phyloP scores from a whole-genome alignment of 64 coral and sea anemone genomes.

The Actinia tenebrosa region DNA sequence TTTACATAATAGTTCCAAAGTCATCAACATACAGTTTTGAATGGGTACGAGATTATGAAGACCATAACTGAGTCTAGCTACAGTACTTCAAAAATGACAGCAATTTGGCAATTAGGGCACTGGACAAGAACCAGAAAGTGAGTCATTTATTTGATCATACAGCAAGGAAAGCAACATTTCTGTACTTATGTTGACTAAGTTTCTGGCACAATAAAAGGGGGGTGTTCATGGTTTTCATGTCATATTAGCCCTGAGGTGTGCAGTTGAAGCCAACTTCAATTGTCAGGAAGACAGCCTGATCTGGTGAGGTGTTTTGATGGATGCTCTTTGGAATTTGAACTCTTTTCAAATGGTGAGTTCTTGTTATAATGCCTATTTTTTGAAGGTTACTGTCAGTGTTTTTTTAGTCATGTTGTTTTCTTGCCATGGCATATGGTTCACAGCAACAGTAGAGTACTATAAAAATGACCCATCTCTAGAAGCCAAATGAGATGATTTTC shows the following conservation, averaged over 20 bases:
- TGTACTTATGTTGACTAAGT: neutral
- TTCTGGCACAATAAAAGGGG: slow-evolving; percentile 1
- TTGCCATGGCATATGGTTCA: neutral
- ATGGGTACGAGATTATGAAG: too few species aligned
- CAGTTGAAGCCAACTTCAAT: neutral
- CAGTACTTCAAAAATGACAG: neutral
- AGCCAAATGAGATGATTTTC: too few species aligned
- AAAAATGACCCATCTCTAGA: neutral
- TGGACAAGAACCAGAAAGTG: slow-evolving; percentile 4
- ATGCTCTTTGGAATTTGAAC: slow-evolving; percentile 21
- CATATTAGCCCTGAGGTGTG: neutral
- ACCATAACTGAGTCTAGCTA: too few species aligned
- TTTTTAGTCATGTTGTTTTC: neutral
- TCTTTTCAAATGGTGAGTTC: slow-evolving; percentile 28
- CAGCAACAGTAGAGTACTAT: neutral
- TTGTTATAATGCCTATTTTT: slow-evolving; percentile 5
- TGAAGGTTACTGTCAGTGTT: slow-evolving; percentile 16
- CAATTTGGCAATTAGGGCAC: neutral
- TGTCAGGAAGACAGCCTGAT: neutral
- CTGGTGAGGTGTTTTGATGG: slow-evolving; percentile 4
- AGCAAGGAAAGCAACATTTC: neutral
- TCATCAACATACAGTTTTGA: neutral
- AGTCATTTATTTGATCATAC: slow-evolving; percentile 7
- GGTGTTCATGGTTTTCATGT: neutral
- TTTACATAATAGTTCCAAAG: neutral